phyloP scores from a whole-genome alignment of 2,797 vertebrate genomes.

The Antennarius maculatus region DNA sequence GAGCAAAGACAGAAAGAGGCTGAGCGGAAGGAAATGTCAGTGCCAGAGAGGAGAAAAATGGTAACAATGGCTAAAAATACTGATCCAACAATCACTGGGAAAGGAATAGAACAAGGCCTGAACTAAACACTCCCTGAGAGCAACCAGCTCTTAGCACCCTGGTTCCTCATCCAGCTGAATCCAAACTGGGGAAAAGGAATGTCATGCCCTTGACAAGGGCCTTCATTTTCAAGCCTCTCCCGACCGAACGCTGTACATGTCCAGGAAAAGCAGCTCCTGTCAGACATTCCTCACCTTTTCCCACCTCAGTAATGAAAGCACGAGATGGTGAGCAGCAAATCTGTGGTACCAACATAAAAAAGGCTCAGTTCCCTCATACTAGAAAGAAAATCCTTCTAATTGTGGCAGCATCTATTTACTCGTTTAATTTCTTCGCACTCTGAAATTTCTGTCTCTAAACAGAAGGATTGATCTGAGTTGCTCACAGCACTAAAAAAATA shows the following conservation, averaged over 20 bases:
- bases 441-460: too few relatives aligned
- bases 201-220: constrained; percentile 30
- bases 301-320: constrained; percentile 15
- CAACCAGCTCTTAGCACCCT: constrained; percentile 18
- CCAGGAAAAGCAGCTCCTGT: constrained; percentile 34
- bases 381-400: too few relatives aligned
- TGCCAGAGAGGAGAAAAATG: constrained; percentile 52
- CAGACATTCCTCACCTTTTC: constrained; percentile 32
- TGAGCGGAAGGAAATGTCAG: constrained; percentile 65
- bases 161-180: constrained; percentile 24
- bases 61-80: constrained; percentile 76
- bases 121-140: constrained; percentile 40
- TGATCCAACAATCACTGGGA: constrained; percentile 41
- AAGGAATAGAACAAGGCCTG: constrained; percentile 39
- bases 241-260: constrained; percentile 20
- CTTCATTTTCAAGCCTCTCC: constrained; percentile 31
- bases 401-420: too few relatives aligned
- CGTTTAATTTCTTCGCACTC: too few relatives aligned
- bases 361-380: too few relatives aligned
- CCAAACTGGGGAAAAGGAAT: constrained; percentile 33
- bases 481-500: too few relatives aligned
- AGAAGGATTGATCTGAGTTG: too few relatives aligned
- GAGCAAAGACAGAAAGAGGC: constrained; percentile 31
- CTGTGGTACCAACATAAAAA: too few relatives aligned
- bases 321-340: constrained; percentile 5